These are phyloP conservation scores for Ceratothoa steindachneri DNA, from an alignment of 2,888 invertebrate species.

Conservation along the genomic window DNA sequence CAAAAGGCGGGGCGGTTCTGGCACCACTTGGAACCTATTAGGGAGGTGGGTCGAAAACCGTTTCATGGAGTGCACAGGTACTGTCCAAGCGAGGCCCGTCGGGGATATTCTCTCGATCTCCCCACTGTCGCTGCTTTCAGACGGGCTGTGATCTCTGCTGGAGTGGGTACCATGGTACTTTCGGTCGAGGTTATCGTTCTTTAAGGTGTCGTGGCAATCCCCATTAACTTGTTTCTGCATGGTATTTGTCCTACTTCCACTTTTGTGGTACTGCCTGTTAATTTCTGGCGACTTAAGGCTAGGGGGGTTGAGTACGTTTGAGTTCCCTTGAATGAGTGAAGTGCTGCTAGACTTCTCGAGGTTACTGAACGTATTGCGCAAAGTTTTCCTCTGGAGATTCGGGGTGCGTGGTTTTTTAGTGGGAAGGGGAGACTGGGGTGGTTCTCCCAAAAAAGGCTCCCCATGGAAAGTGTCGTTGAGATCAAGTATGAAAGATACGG, in stretches of 20 bases:
- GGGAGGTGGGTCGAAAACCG: constrained; percentile 1
- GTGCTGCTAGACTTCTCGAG: constrained; percentile 20
- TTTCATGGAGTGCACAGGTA: constrained; percentile 22
- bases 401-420: constrained; percentile 11
- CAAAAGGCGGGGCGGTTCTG: constrained; percentile 23
- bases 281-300: not conserved
- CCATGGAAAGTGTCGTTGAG: constrained; percentile 61
- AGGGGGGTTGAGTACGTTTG: not conserved
- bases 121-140: constrained; percentile 37
- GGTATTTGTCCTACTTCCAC: too few relatives aligned
- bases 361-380: not conserved
- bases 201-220: not conserved
- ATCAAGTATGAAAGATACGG: constrained; percentile 79
- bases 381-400: constrained; percentile 1
- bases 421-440: constrained; percentile 32
- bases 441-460: constrained; percentile 24
- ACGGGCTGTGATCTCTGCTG: constrained; percentile 24
- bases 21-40: constrained; percentile 3
- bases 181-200: not conserved
- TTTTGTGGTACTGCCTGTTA: not conserved
- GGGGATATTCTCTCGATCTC: constrained; percentile 41
- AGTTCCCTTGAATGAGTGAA: constrained; percentile 9
- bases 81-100: constrained; percentile 41
- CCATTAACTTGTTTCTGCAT: not conserved
- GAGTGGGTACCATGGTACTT: constrained; percentile 11